Conservation (phyloP, 2,888 invertebrate species). For the Mythimna albipuncta region DNA sequence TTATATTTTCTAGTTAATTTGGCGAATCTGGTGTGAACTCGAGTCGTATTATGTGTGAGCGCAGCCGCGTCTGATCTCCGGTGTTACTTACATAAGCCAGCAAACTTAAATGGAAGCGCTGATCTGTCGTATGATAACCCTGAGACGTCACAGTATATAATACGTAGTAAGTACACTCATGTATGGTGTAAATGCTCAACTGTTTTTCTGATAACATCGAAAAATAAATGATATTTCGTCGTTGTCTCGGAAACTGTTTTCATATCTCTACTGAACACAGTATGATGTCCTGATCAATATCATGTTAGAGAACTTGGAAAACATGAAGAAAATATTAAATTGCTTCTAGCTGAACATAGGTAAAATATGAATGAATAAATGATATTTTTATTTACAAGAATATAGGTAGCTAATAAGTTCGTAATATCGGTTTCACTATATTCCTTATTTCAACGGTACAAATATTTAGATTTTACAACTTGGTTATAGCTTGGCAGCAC, state of each 20-base stretch:
- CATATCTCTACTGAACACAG: constrained; percentile 24
- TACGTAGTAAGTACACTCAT: constrained; percentile 60
- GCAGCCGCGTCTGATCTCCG: constrained; percentile 68
- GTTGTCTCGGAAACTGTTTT: constrained; percentile 30
- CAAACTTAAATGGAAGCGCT: constrained; percentile 80
- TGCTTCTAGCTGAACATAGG: not conserved
- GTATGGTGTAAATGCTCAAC: constrained; percentile 16
- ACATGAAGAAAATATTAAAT: constrained; percentile 7
- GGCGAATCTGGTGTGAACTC: constrained; percentile 81
- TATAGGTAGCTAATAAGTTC: too few relatives aligned
- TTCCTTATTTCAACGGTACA: too few relatives aligned
- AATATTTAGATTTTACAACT: not conserved
- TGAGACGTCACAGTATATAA: constrained; percentile 61
- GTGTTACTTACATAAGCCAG: constrained; percentile 73
- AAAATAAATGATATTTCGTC: constrained; percentile 58
- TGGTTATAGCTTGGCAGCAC: too few relatives aligned
- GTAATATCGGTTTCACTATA: too few relatives aligned
- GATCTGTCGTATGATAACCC: constrained; percentile 75
- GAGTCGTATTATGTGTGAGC: constrained; percentile 42
- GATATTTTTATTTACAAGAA: too few relatives aligned
- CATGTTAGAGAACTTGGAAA: not conserved
- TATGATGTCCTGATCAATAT: constrained; percentile 28
- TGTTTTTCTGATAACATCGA: constrained; percentile 35
- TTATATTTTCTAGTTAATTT: constrained; percentile 88
- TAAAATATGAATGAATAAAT: not conserved